A percentile compares a stretch with the other conserved stretches of the same genome.
Evolutionary conservation across 1,140 invertebrate genomes (phyloP).

Genomic region (Eumeta japonica): DNA sequence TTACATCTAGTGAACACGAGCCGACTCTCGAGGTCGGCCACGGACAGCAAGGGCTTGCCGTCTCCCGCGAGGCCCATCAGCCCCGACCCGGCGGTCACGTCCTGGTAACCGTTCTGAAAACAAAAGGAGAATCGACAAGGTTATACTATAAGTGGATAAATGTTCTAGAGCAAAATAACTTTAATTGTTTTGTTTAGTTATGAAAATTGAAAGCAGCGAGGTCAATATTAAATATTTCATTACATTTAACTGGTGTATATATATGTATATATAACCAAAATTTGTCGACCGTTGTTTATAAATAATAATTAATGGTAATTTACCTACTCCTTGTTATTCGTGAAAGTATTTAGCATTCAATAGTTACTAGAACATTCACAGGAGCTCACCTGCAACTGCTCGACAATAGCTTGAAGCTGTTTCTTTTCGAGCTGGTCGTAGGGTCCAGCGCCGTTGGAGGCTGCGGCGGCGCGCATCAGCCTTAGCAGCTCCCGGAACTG

Average conservation of each 20-base stretch:
- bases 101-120: conserved; percentile 66
- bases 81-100: conserved; percentile 76
- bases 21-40: conserved; percentile 79
- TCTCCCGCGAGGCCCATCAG: conserved; percentile 81
- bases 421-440: conserved; percentile 51
- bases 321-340: too few relatives aligned
- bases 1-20: conserved; percentile 85
- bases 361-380: too few relatives aligned
- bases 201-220: too few relatives aligned
- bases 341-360: too few relatives aligned
- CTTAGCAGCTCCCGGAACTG: conserved; percentile 56
- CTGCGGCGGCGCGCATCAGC: conserved; percentile 47
- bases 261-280: too few relatives aligned
- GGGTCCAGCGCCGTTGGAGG: conserved; percentile 35
- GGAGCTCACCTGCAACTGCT: conserved; percentile 43
- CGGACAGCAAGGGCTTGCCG: conserved; percentile 72
- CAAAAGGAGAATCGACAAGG: too few relatives aligned
- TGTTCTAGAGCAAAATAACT: too few relatives aligned
- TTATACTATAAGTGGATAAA: too few relatives aligned
- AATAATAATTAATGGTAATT: conserved; percentile 7
- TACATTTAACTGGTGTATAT: too few relatives aligned
- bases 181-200: too few relatives aligned
- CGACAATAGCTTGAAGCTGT: conserved; percentile 46
- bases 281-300: too few relatives aligned
- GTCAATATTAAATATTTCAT: too few relatives aligned